Evolutionary conservation across 2,888 invertebrate genomes (phyloP).

Genomic region (Rhaphigaster nebulosa): DNA sequence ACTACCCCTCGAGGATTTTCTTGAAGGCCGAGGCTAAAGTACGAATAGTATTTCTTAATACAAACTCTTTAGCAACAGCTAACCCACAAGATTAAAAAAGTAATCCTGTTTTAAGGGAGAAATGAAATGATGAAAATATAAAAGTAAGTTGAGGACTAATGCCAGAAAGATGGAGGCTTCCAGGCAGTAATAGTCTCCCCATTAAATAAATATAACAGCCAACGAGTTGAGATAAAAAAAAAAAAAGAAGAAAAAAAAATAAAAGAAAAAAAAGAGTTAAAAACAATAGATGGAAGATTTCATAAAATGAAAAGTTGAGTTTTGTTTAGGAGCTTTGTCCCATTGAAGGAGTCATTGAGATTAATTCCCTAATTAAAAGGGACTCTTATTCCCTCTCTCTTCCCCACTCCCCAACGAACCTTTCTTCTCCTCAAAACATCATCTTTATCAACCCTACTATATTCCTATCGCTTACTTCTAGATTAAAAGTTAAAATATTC

Average conservation of each 20-base stretch:
- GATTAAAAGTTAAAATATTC: neutral
- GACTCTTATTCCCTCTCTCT: neutral
- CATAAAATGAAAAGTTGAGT: conserved; percentile 14
- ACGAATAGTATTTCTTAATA: conserved; percentile 20
- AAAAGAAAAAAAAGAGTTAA: neutral
- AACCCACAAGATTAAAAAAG: conserved; percentile 32
- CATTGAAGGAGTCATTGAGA: neutral
- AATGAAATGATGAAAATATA: conserved; percentile 13
- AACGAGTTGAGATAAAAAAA: neutral
- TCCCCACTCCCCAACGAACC: too few relatives aligned
- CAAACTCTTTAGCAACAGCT: conserved; percentile 1
- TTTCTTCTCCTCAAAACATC: neutral
- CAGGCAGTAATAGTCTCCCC: neutral
- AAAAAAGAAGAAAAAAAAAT: neutral
- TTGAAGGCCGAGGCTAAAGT: neutral
- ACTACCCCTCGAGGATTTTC: neutral
- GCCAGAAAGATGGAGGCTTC: neutral
- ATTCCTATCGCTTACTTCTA: neutral
- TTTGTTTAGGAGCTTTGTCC: neutral
- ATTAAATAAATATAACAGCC: conserved; percentile 11
- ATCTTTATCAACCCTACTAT: neutral
- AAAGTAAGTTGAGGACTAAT: neutral
- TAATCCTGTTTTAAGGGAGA: conserved; percentile 19
- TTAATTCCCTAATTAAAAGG: neutral
- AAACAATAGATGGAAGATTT: neutral